A percentile compares a stretch with the other conserved stretches of the same genome.
Evolutionary conservation across 2,113 vertebrate genomes (phyloP).

Genomic region (Rhagologus leucostigma): DNA sequence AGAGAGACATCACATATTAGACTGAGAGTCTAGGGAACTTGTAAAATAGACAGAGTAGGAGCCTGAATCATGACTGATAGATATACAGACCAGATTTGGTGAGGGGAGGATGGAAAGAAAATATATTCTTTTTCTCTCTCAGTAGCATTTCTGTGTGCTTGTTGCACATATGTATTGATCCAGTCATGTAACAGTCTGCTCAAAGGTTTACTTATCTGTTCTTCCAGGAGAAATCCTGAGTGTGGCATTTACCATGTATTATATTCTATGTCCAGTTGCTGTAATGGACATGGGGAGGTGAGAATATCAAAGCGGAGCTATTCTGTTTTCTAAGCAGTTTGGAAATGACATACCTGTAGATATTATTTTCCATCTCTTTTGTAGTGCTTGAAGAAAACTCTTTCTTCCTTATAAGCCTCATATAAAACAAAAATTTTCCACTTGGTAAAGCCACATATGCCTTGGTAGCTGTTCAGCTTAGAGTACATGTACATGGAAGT

Average conservation of each 20-base stretch:
- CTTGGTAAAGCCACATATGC: not conserved
- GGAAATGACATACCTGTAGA: not conserved
- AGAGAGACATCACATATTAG: not conserved
- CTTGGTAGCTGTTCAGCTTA: not conserved
- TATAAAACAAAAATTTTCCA: not conserved
- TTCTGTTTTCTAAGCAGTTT: not conserved
- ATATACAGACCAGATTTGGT: not conserved
- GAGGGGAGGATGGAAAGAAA: not conserved
- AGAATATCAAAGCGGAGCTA: not conserved
- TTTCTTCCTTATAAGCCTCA: not conserved
- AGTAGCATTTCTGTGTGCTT: not conserved
- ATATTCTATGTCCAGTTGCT: not conserved
- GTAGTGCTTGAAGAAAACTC: not conserved
- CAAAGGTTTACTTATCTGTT: not conserved
- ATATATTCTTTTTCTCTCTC: not conserved
- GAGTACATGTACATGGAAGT: not conserved
- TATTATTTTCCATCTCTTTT: not conserved
- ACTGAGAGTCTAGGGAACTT: not conserved
- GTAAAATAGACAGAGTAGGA: not conserved
- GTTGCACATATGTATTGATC: not conserved
- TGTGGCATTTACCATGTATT: not conserved
- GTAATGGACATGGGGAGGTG: not conserved
- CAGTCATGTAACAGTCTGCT: not conserved
- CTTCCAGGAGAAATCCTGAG: not conserved
- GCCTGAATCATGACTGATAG: not conserved